Base-by-base conservation (phyloP, 2,888 invertebrate genomes). In the Drosophila anomalipes region DNA sequence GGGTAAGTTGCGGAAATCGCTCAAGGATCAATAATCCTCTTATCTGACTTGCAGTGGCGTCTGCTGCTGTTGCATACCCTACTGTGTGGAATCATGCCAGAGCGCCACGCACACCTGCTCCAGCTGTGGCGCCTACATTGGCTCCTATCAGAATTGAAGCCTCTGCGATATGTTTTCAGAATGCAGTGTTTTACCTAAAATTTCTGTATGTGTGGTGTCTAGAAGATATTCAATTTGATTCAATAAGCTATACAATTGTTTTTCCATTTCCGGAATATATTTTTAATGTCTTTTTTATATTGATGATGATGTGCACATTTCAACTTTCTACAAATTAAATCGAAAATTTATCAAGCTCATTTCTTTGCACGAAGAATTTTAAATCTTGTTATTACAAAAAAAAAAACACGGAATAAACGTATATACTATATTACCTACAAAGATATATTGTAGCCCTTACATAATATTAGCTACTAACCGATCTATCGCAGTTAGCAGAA, bases 41-140 rank as follows among this genome's bases (percentile, higher is more conserved):
- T 30, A 9, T 30, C 1, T 14, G 22, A 12, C 35, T 67, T 80
- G 22, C 33, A 84, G 83, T 35, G 83, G 83, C 69, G 35, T 81
- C 30, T 91, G 90, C 51, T 91, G 91, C 68, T 82, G 79, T 37
- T 91, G 92, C 66, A 79, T 92, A 37, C 92, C 91, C 0, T 91
- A 91, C 60, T 86, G 81, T 47, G 64, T 86, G 64, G 76, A 93
- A 54, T 89, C 82, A 47, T 92, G 92, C 64, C 91, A 91, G 74
- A 91, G 81, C 73, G 86, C 91, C 37, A 82, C 85, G 4, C 92
- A 92, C 71, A 82, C 72, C 49, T 92, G 93, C 74, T 67, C 71
- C 51, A 80, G 76, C 58, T 93, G 92, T 56, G 84, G 89, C 57
- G 80, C 89, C 47, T 92, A 81, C 57, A 61, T 93, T 58, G 93